phyloP scores from a whole-genome alignment of 2,113 vertebrate genomes.

The Caloenas nicobarica region DNA sequence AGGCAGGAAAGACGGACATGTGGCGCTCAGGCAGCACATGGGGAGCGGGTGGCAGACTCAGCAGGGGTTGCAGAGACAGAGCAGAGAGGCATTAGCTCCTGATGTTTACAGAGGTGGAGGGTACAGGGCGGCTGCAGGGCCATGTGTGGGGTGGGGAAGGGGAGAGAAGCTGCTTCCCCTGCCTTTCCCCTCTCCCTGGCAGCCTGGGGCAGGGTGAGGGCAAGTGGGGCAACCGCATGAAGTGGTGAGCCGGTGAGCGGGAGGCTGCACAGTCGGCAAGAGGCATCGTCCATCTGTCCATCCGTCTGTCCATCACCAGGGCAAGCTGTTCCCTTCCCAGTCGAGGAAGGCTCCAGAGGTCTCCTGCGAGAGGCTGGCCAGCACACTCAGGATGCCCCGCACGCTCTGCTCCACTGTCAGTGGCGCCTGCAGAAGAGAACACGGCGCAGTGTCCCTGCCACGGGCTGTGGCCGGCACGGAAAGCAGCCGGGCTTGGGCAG shows the following conservation, averaged over 20 bases:
- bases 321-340: slow-evolving; percentile 67
- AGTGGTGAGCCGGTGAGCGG: fast-evolving
- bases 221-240: fast-evolving
- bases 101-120: background rate
- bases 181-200: background rate
- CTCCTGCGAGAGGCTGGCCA: slow-evolving; percentile 50
- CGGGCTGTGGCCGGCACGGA: background rate
- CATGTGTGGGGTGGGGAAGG: fast-evolving
- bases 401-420: slow-evolving; percentile 41
- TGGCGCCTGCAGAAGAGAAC: slow-evolving; percentile 27
- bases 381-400: slow-evolving; percentile 43
- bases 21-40: fast-evolving
- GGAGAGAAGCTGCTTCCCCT: background rate
- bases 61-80: fast-evolving
- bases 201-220: background rate
- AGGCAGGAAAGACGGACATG: background rate
- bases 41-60: fast-evolving
- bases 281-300: fast-evolving
- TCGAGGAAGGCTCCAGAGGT: slow-evolving; percentile 50
- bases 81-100: background rate
- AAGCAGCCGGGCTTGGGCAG: background rate
- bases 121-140: background rate
- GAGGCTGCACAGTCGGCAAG: background rate
- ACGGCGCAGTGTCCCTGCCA: fast-evolving
- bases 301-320: slow-evolving; percentile 41